phyloP scores from a whole-genome alignment of 2,888 invertebrate species.

The Magallana nippona region DNA sequence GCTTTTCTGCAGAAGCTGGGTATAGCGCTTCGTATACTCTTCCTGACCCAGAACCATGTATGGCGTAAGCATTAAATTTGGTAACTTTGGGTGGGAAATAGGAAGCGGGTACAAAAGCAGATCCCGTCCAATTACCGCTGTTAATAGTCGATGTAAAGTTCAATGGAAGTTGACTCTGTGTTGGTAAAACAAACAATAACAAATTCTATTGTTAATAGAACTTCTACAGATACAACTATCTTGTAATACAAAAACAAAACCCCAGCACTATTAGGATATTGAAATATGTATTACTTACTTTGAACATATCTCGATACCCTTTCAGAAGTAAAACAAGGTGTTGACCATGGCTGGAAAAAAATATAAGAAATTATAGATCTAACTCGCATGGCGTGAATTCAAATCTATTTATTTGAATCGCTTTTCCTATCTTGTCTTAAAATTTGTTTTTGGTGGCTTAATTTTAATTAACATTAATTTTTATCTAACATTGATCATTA shows the following conservation, averaged over 20 bases:
- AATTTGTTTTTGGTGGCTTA: too few species aligned
- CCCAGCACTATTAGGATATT: too few species aligned
- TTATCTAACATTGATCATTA: neutral
- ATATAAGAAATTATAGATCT: neutral
- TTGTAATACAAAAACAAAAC: neutral
- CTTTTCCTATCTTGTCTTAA: neutral
- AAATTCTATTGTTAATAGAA: neutral
- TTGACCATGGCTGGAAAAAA: constrained; percentile 78
- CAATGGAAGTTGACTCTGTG: constrained; percentile 77
- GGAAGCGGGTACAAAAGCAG: constrained; percentile 79
- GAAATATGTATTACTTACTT: constrained; percentile 65
- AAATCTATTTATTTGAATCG: neutral
- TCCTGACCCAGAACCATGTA: constrained; percentile 80
- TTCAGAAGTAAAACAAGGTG: constrained; percentile 80
- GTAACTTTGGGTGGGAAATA: constrained; percentile 81
- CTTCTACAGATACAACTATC: neutral
- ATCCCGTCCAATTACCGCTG: constrained; percentile 79
- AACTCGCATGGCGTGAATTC: neutral
- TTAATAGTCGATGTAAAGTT: constrained; percentile 71
- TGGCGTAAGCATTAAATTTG: constrained; percentile 82
- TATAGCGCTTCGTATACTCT: constrained; percentile 81
- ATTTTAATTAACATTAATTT: neutral
- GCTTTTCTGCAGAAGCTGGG: constrained; percentile 79
- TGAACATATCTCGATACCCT: constrained; percentile 79
- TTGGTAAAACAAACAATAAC: neutral